These are phyloP conservation scores for Naso thynnoides DNA, from an alignment of 2,797 vertebrate genomes.

Conservation along the genomic window DNA sequence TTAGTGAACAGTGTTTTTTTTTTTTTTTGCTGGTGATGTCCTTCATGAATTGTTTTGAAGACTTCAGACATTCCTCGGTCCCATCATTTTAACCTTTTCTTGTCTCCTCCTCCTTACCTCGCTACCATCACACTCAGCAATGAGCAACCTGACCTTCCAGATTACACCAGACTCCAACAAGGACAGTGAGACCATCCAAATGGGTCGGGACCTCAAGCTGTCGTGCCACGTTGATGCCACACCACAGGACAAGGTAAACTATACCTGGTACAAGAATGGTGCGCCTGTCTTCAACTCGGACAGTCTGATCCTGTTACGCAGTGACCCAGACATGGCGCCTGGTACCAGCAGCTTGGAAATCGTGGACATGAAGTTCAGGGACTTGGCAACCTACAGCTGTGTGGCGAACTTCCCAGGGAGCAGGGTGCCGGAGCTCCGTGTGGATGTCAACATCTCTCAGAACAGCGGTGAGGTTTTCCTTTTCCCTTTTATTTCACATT, in stretches of 20 bases:
- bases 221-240: constrained; percentile 97
- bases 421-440: constrained; percentile 89
- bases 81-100: constrained; percentile 1
- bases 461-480: constrained; percentile 90
- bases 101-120: constrained; percentile 1
- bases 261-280: constrained; percentile 97
- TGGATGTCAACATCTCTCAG: constrained; percentile 97
- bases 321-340: constrained; percentile 93
- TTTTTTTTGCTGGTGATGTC: neutral
- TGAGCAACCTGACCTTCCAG: constrained; percentile 96
- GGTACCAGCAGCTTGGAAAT: constrained; percentile 97
- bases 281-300: constrained; percentile 89
- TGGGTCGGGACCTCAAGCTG: constrained; percentile 97
- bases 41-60: neutral
- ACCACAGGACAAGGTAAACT: constrained; percentile 97
- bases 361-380: constrained; percentile 95
- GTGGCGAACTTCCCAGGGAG: constrained; percentile 92
- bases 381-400: constrained; percentile 96
- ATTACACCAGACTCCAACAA: constrained; percentile 98
- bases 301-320: constrained; percentile 91
- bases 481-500: neutral
- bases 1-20: no score
- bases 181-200: constrained; percentile 96
- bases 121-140: constrained; percentile 79
- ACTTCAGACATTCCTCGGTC: neutral